Conservation (phyloP, 2,888 invertebrate species). For the Leucophora obtusa region DNA sequence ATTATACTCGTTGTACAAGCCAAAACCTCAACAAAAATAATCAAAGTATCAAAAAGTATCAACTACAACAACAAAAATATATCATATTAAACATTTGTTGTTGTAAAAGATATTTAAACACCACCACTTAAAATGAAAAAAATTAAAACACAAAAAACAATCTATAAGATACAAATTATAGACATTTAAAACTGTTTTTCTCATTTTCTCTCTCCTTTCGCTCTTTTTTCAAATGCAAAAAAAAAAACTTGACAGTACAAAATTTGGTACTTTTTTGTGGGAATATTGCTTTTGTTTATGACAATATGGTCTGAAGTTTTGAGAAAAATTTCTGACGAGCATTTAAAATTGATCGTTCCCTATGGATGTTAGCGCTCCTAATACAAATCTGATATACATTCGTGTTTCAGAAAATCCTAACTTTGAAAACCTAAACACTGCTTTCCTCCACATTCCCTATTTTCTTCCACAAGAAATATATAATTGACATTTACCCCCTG, state of each 20-base stretch:
- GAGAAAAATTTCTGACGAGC: too few relatives aligned
- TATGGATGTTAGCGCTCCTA: too few relatives aligned
- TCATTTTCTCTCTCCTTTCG: conserved; percentile 6
- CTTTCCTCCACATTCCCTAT: too few relatives aligned
- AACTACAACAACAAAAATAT: conserved; percentile 31
- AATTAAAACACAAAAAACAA: conserved; percentile 16
- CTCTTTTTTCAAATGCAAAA: neutral
- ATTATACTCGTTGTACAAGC: conserved; percentile 43
- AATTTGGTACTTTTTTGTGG: neutral
- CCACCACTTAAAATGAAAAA: conserved; percentile 56
- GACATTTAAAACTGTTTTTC: conserved; percentile 42
- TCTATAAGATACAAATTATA: conserved; percentile 63
- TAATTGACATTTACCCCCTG: too few relatives aligned
- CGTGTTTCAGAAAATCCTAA: too few relatives aligned
- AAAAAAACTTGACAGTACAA: neutral
- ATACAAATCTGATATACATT: too few relatives aligned
- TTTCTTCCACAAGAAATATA: too few relatives aligned
- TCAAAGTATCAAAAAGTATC: conserved; percentile 57
- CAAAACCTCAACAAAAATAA: conserved; percentile 58
- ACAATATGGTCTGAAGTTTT: too few relatives aligned
- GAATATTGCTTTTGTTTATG: too few relatives aligned
- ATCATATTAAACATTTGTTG: conserved; percentile 53
- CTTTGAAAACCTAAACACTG: too few relatives aligned
- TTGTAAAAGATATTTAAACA: conserved; percentile 62
- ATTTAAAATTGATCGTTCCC: too few relatives aligned